Base-by-base conservation (phyloP, 2,888 invertebrate genomes). In the Metacarcinus magister region DNA sequence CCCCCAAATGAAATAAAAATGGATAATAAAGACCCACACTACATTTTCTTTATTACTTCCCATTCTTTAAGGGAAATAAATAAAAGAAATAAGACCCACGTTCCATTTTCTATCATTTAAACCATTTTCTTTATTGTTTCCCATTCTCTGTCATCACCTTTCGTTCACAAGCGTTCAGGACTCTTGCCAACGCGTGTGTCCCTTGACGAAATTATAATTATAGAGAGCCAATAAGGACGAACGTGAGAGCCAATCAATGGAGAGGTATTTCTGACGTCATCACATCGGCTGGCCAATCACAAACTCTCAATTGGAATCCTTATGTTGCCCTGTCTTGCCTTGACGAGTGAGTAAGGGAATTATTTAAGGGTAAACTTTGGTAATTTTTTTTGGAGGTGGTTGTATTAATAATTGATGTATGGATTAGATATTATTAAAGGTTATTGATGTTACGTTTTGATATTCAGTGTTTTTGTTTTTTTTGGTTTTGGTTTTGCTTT, bases 221-320 rank as follows among this genome's bases (percentile, higher is more conserved):
- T 8, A 32, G 82, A 82, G 82, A 28, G 82, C 82, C 32, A 82
- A 32, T 32, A 82, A 82, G 82, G 82, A 28, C 82, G 32, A 28
- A 82, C 82, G 82, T 8, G 82, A 82, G 3, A 82, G 82, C 82
- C 82, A 82, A 82, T 82, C 82, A 82, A 32, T 32, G 82, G 28
- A 4, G 13, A 82, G 82, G 82, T 32, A 32, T 28, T 32, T 28
- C 32, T 82, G 82, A 82, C 82, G 82, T 82, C 82, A 82, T 82
- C 82, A 32, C 82, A 82, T 10, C 32, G 67, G 67, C 82, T 10
- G 8, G 32, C 82, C 82, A 82, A 82, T 82, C 82, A 82, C 82
- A 4, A 32, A 32, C 4, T 1, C 8, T 4, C 82, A 32, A 82
- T 32, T 82, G 32, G 32, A 28, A 32, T 82, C 82, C 32, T 82